Base-by-base conservation (phyloP, 2,113 vertebrate species). In the Motacilla tschutschensis region DNA sequence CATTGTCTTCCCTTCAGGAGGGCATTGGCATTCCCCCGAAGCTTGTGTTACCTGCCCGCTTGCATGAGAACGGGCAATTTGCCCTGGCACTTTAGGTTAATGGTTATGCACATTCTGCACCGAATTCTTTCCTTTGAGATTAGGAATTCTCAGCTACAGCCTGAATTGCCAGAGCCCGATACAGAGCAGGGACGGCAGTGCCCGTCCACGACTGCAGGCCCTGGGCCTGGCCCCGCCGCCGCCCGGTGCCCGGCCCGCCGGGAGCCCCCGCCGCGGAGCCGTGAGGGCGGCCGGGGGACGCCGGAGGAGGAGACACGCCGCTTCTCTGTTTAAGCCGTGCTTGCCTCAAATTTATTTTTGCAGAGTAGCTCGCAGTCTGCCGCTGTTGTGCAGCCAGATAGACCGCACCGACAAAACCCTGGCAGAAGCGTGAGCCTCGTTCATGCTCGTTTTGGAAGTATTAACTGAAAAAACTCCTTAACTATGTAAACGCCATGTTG, bases 221-320 rank as follows among this genome's bases (percentile, higher is more conserved):
- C 9, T 21, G 16, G 25, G 19, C 15, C 4, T 40, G 38, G 15
- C 40, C 19, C 43, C 47, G 47, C 47, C 25, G 47, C 47, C 14
- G 47, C 47, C 7, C 28, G 10, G 17, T 51, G 48, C 21, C 35
- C 36, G 20, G 31, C 31, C 53, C 43, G 11, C 21, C 22, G 25
- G 33, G 20, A 41, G 50, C 17, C 29, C 51, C 48, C 11, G 28
- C 50, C 28, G 50, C 50, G 10, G 50, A 8, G 50, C 40, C 16
- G 55, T 33, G 24, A n/a, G 33, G 7, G 17, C 44, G 15, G 12
- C n/a, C 4, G 17, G 17, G 43, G 6, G 10, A 4, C 28, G 17
- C 12, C 21, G 3, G 0, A 0, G 6, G 0, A 0, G 6, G 2
- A 18, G 24, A 7, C 22, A 2, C 3, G 26, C 31, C 25, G 3